A percentile compares a stretch with the other conserved stretches of the same genome.
Evolutionary conservation across 2,113 vertebrate species (phyloP).

Genomic region (Phocoena phocoena): DNA sequence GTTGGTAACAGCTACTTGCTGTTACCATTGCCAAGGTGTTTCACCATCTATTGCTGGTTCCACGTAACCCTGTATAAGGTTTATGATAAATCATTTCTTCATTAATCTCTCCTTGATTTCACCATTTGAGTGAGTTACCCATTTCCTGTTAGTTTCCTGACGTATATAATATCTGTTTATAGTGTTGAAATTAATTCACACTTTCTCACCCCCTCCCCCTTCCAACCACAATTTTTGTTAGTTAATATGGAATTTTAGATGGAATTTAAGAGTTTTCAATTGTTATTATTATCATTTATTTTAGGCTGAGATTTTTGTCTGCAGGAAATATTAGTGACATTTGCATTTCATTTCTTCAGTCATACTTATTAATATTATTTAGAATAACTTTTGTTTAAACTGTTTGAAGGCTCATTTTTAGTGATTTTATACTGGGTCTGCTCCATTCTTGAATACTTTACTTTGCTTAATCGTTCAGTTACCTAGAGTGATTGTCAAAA

Average conservation of each 20-base stretch:
- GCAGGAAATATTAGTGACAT: not conserved
- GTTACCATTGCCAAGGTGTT: not conserved
- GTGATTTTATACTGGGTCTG: not conserved
- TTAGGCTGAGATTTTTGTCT: not conserved
- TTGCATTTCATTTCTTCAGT: not conserved
- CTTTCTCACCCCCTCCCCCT: not conserved
- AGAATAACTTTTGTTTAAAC: not conserved
- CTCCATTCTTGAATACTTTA: not conserved
- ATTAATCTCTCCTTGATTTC: not conserved
- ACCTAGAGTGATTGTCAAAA: conserved; percentile 61
- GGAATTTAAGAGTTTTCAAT: not conserved
- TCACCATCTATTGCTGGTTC: not conserved
- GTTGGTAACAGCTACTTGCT: not conserved
- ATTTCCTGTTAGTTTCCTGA: not conserved
- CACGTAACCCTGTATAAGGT: not conserved
- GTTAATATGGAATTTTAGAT: not conserved
- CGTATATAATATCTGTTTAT: not conserved
- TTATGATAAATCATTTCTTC: not conserved
- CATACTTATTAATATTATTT: not conserved
- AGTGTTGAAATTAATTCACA: not conserved
- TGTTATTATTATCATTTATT: not conserved
- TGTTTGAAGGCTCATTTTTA: not conserved
- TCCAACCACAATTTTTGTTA: not conserved
- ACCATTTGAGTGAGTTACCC: not conserved
- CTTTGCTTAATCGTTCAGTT: conserved; percentile 37